Evolutionary conservation across 2,113 vertebrate genomes (phyloP).

Genomic region (Petaurus breviceps): DNA sequence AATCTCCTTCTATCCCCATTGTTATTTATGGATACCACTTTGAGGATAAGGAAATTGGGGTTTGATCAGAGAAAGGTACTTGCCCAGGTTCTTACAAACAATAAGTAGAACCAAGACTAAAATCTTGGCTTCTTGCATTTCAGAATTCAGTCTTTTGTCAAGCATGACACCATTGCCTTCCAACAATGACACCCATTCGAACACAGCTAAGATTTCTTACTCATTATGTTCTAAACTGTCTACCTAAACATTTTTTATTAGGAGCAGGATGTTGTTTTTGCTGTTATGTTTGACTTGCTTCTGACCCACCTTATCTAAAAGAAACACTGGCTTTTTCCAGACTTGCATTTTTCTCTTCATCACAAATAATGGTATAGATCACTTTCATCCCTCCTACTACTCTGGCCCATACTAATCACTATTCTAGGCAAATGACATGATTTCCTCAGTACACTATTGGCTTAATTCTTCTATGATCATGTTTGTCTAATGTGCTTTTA

Average conservation of each 20-base stretch:
- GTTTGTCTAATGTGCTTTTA: neutral
- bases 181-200: neutral
- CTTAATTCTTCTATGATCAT: neutral
- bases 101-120: neutral
- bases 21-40: neutral
- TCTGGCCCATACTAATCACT: neutral
- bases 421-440: neutral
- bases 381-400: neutral
- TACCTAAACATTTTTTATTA: neutral
- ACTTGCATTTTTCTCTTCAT: neutral
- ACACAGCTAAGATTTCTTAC: neutral
- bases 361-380: neutral
- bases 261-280: neutral
- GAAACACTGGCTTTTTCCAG: neutral
- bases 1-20: neutral
- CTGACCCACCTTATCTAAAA: neutral
- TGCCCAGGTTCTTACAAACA: neutral
- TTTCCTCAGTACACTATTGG: constrained; percentile 4
- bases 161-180: neutral
- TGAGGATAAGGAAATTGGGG: neutral
- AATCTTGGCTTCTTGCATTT: neutral
- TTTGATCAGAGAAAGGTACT: neutral
- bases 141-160: neutral
- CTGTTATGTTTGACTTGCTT: neutral
- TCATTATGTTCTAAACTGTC: neutral